Evolutionary conservation across 2,888 invertebrate species (phyloP).

Genomic region (Morpho deidamia): DNA sequence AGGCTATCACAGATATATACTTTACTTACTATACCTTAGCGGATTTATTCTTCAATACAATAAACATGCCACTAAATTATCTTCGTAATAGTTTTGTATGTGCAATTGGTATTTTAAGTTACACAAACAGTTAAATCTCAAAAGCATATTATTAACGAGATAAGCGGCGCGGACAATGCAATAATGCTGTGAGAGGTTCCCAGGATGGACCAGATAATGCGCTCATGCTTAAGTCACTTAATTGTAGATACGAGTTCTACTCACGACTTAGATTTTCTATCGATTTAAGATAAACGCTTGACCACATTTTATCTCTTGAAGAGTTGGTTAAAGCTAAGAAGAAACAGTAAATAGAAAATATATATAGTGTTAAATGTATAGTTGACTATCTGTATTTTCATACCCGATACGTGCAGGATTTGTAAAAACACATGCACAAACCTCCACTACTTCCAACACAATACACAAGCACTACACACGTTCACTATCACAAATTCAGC

Average conservation of each 20-base stretch:
- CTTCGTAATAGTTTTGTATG: background rate
- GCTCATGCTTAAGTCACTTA: background rate
- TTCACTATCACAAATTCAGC: too few species aligned
- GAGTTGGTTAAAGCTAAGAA: background rate
- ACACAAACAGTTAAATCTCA: background rate
- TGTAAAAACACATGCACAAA: too few species aligned
- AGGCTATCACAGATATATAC: too few species aligned
- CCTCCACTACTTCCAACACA: too few species aligned
- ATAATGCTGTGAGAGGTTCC: background rate
- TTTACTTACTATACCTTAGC: too few species aligned
- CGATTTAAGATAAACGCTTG: background rate
- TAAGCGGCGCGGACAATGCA: background rate
- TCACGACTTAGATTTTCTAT: background rate
- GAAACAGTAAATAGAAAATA: too few species aligned
- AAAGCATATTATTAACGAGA: background rate
- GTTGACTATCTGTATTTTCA: too few species aligned
- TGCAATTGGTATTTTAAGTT: background rate
- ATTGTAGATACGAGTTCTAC: background rate
- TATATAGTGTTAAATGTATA: too few species aligned
- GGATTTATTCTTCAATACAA: too few species aligned
- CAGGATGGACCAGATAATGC: background rate
- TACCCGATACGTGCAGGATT: too few species aligned
- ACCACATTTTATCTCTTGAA: background rate
- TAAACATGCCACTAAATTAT: background rate
- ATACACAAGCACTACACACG: too few species aligned